Evolutionary conservation across 2,888 invertebrate genomes (phyloP).

Genomic region (Minunthozetes semirufus): DNA sequence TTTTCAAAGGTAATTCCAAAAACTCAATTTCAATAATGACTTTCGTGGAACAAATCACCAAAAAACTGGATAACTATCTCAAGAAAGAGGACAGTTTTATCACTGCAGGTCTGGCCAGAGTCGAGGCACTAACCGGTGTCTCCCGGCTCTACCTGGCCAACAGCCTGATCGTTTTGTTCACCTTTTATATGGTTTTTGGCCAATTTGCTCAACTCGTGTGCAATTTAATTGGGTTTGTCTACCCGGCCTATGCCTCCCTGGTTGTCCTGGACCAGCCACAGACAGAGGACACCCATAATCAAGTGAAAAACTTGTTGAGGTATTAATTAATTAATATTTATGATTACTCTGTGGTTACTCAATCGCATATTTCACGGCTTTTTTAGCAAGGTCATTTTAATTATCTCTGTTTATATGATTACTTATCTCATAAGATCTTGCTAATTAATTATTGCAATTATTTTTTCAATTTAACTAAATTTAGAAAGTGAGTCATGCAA

Average conservation of each 20-base stretch:
- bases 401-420: too few species aligned
- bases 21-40: background rate
- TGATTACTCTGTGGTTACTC: too few species aligned
- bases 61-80: constrained; percentile 18
- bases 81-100: background rate
- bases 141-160: constrained; percentile 21
- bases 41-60: background rate
- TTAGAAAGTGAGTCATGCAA: too few species aligned
- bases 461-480: too few species aligned
- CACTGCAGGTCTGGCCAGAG: background rate
- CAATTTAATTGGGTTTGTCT: constrained; percentile 87
- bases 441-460: too few species aligned
- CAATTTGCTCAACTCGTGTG: constrained; percentile 91
- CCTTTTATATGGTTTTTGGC: constrained; percentile 78
- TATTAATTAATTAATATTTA: background rate
- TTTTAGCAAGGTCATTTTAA: too few species aligned
- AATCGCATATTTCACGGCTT: too few species aligned
- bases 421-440: too few species aligned
- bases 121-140: background rate
- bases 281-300: background rate
- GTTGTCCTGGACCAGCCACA: background rate
- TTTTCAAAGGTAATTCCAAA: background rate
- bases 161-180: constrained; percentile 10
- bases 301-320: background rate
- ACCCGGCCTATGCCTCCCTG: constrained; percentile 74